A percentile compares a stretch with the other conserved stretches of the same genome.
Evolutionary conservation across 1,140 invertebrate species (phyloP).

Genomic region (Drosophila kohkoa): DNA sequence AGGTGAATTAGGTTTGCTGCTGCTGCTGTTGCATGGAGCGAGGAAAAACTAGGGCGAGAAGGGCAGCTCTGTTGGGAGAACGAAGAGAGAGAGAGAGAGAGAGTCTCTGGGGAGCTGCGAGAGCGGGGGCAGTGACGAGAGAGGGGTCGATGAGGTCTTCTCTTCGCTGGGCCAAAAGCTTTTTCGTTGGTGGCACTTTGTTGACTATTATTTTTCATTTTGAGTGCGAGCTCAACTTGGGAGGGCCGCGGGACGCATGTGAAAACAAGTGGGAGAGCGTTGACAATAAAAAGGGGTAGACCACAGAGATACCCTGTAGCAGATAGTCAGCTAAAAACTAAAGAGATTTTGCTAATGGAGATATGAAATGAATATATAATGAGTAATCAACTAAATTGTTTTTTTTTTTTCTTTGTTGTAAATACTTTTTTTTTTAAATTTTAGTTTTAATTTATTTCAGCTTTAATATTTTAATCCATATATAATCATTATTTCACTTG

Average conservation of each 20-base stretch:
- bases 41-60: neutral
- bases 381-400: no score
- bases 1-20: slow-evolving; percentile 48
- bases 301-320: slow-evolving; percentile 1
- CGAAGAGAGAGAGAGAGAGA: neutral
- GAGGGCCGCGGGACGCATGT: slow-evolving; percentile 36
- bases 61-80: neutral
- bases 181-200: slow-evolving; percentile 76
- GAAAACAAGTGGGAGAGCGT: slow-evolving; percentile 32
- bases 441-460: no score
- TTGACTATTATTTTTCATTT: slow-evolving; percentile 82
- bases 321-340: neutral
- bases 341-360: no score
- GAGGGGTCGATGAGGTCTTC: slow-evolving; percentile 7
- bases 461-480: no score
- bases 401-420: no score
- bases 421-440: no score
- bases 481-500: no score
- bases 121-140: neutral
- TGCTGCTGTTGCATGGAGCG: slow-evolving; percentile 7
- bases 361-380: no score
- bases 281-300: neutral
- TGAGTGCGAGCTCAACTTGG: slow-evolving; percentile 34
- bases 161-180: slow-evolving; percentile 50
- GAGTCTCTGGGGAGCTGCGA: neutral